Evolutionary conservation across 2,113 vertebrate species (phyloP).

Genomic region (Actenoides lindsayi): DNA sequence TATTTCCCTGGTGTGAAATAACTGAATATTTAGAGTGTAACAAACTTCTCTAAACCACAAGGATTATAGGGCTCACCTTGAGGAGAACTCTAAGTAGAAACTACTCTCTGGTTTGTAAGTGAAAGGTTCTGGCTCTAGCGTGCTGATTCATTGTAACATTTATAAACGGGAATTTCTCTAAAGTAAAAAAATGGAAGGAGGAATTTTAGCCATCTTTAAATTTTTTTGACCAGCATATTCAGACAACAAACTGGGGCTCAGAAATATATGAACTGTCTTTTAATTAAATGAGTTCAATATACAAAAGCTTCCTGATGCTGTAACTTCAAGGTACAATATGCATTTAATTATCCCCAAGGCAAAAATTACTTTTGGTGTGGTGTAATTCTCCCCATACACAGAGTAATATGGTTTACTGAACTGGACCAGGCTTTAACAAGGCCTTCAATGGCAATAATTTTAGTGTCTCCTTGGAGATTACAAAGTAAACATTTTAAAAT

Average conservation of each 20-base stretch:
- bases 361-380: conserved; percentile 23
- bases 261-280: conserved; percentile 56
- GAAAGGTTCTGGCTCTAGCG: background rate
- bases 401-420: conserved; percentile 47
- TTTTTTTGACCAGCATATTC: background rate
- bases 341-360: conserved; percentile 56
- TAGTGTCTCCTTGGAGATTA: conserved; percentile 34
- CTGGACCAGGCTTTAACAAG: conserved; percentile 38
- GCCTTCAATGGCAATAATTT: conserved; percentile 24
- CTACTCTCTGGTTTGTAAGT: background rate
- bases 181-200: background rate
- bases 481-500: conserved; percentile 51
- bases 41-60: background rate
- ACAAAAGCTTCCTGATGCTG: conserved; percentile 27
- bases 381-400: conserved; percentile 8
- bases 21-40: background rate
- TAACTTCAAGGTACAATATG: conserved; percentile 47
- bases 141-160: background rate
- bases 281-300: conserved; percentile 59
- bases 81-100: background rate
- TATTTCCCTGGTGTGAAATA: background rate
- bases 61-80: background rate
- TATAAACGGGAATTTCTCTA: background rate
- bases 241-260: background rate
- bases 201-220: background rate